Evolutionary conservation across 1,140 invertebrate genomes (phyloP), one percentile per base, ranked within the genome.

Genomic region (Stratiolaelaps scimitus): DNA sequence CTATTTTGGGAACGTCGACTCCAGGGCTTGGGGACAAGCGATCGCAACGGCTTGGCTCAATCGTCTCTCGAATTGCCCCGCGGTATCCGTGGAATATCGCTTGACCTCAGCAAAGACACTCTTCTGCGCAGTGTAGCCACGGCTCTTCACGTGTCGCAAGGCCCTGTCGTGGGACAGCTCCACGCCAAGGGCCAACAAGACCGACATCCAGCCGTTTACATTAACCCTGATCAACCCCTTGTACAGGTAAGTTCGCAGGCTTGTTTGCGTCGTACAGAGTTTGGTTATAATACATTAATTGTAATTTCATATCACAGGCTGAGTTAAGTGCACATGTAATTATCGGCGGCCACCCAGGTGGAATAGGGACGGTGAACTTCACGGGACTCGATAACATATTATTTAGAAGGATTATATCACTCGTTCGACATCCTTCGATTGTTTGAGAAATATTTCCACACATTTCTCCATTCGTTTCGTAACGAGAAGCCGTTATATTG

Each of bases 1-100:
- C 74, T 97, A 44, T 97, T 98, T 75, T 98, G 94, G 94, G 92
- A 97, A 74, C 97, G 97, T 76, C 78, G 93, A 69, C 78, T 98
- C 34, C 90, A 96, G 78, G 87, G 90, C 46, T 76, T 97, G 56
- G 82, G 85, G 69, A 89, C 92, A 0, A 89, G 87, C 72, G 88
- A 92, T 77, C 80, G 84, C 40, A 83, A 85, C 73, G 86, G 85
- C 56, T 85, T 86, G 46, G 84, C 88, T 71, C 84, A 93, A 43
- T 83, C 84, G 65, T 83, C 83, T 10, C 84, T 90, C 77, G 84
- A 89, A 70, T 76, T 96, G 66, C 91, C 92, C 4, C 85, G 84
- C 72, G 85, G 85, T 69, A 82, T 97, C 71, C 19, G 67, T 77
- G 83, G 89, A n/a, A 83, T 94, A 19, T 91, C 91, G 20, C 91